Evolutionary conservation across 1,140 invertebrate species (phyloP).

Genomic region (Protaetia brevitarsis): DNA sequence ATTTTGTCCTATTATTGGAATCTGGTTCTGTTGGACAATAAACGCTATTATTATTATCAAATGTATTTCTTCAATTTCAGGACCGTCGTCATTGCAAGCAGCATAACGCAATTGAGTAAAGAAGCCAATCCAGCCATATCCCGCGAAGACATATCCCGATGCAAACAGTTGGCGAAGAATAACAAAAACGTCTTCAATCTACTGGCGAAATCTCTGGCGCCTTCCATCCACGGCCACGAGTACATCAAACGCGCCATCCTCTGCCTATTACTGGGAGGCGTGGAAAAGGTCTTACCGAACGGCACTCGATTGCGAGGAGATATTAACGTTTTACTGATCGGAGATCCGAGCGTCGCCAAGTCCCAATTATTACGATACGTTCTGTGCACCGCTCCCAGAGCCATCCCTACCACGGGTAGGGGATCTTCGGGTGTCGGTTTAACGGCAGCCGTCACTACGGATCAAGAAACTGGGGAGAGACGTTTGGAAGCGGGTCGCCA

Average conservation of each 20-base stretch:
- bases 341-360: conserved; percentile 98
- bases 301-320: conserved; percentile 96
- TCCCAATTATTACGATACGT: conserved; percentile 97
- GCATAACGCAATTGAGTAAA: conserved; percentile 86
- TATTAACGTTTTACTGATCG: conserved; percentile 95
- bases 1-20: neutral
- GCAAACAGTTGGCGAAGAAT: conserved; percentile 79
- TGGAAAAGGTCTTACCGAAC: conserved; percentile 93
- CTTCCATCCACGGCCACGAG: conserved; percentile 96
- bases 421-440: conserved; percentile 71
- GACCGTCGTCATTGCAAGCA: conserved; percentile 92
- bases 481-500: conserved; percentile 96
- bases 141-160: conserved; percentile 84
- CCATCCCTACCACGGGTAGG: conserved; percentile 94
- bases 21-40: neutral
- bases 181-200: conserved; percentile 85
- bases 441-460: conserved; percentile 96
- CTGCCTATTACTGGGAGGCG: conserved; percentile 91
- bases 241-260: conserved; percentile 97
- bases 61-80: conserved; percentile 53
- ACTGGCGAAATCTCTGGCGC: conserved; percentile 89
- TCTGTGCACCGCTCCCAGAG: conserved; percentile 87
- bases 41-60: neutral
- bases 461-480: conserved; percentile 81
- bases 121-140: conserved; percentile 81